Conservation (phyloP, 2,888 invertebrate species). For the Monopis laevigella region DNA sequence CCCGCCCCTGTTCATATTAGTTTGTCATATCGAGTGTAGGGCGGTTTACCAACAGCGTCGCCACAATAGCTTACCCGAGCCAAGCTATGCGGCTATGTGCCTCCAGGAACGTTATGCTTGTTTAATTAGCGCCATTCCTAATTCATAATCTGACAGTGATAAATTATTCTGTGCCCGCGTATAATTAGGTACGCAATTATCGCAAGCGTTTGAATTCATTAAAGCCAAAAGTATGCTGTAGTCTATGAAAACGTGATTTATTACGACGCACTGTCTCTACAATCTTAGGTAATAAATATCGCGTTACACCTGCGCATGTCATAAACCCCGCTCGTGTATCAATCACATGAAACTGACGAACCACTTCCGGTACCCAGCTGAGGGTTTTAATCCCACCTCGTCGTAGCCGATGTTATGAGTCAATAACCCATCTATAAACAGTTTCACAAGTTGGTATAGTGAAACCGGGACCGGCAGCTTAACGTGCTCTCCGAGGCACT, state of each 20-base stretch:
- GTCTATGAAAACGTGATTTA: constrained; percentile 48
- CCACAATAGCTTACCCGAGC: background rate
- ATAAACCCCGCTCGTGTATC: constrained; percentile 26
- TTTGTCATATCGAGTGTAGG: too few relatives aligned
- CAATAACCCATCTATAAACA: too few relatives aligned
- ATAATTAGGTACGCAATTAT: constrained; percentile 65
- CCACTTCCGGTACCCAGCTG: constrained; percentile 29
- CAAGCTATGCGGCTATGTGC: constrained; percentile 23
- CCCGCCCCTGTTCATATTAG: too few relatives aligned
- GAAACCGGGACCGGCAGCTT: too few relatives aligned
- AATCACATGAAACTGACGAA: constrained; percentile 25
- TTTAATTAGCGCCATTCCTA: constrained; percentile 60
- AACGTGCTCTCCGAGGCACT: too few relatives aligned
- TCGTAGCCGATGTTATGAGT: too few relatives aligned
- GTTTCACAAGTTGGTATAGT: too few relatives aligned
- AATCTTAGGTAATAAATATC: constrained; percentile 56
- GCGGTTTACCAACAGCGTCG: constrained; percentile 2
- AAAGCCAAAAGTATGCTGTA: constrained; percentile 46
- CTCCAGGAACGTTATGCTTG: constrained; percentile 57
- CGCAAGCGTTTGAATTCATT: constrained; percentile 62
- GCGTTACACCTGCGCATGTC: constrained; percentile 38
- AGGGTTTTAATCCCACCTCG: too few relatives aligned
- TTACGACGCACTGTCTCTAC: constrained; percentile 43
- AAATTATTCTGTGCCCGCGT: constrained; percentile 54
- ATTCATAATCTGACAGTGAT: constrained; percentile 66